phyloP scores from a whole-genome alignment of 2,888 invertebrate genomes.

The Latrodectus elegans region DNA sequence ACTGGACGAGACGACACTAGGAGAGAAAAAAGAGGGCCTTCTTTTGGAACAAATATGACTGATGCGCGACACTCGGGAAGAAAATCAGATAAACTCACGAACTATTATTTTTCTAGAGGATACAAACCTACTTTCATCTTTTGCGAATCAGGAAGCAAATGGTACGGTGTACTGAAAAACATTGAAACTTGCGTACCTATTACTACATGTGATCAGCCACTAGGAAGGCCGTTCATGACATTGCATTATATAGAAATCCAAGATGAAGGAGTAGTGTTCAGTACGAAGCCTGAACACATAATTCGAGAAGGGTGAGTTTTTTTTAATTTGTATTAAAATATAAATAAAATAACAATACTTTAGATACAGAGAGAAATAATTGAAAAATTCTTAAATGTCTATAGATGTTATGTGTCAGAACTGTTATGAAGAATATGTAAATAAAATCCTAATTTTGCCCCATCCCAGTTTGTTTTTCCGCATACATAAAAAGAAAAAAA shows the following conservation, averaged over 20 bases:
- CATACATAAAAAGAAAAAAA: no score
- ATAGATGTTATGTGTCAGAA: no score
- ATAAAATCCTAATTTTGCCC: no score
- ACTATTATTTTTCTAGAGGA: not conserved
- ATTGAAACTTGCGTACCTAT: conserved; percentile 33
- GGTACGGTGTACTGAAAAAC: not conserved
- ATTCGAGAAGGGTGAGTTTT: conserved; percentile 35
- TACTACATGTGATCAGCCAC: not conserved
- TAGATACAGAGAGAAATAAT: no score
- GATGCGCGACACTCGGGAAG: not conserved
- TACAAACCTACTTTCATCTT: conserved; percentile 2
- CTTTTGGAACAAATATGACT: not conserved
- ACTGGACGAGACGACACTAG: not conserved
- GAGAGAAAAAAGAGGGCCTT: not conserved
- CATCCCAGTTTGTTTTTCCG: no score
- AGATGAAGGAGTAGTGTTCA: conserved; percentile 27
- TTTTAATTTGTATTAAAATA: not conserved
- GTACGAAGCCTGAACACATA: conserved; percentile 12
- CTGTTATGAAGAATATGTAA: no score
- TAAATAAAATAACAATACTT: no score
- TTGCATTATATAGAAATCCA: not conserved
- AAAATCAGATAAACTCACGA: no score
- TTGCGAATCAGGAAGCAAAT: conserved; percentile 25
- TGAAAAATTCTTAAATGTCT: no score
- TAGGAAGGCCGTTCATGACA: not conserved